phyloP scores from a whole-genome alignment of 1,140 invertebrate genomes.

The Aradophagus sp. region DNA sequence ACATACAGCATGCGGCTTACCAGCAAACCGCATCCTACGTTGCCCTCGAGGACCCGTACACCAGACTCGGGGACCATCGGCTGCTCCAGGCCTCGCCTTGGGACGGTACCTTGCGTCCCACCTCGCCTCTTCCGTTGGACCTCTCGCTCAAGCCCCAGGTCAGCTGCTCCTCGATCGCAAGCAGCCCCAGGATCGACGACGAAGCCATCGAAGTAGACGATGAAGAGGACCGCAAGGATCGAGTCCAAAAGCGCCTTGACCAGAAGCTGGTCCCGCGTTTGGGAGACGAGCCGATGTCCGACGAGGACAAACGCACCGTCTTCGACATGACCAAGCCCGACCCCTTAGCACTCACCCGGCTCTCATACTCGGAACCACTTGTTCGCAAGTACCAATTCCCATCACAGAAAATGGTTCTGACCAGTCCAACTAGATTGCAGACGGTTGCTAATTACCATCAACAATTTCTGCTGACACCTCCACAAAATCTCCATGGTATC shows the following conservation, averaged over 20 bases:
- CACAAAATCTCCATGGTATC: conserved; percentile 61
- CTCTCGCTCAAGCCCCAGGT: conserved; percentile 71
- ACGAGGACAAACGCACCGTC: conserved; percentile 15
- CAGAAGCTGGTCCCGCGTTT: not conserved
- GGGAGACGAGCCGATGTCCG: conserved; percentile 24
- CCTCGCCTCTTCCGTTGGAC: conserved; percentile 70
- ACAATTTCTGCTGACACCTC: conserved; percentile 63
- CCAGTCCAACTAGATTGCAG: conserved; percentile 56
- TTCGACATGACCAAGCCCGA: conserved; percentile 6
- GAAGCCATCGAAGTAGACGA: conserved; percentile 68
- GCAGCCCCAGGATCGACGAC: conserved; percentile 50
- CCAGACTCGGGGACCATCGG: conserved; percentile 43
- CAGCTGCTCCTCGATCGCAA: conserved; percentile 21
- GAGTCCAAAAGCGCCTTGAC: conserved; percentile 25
- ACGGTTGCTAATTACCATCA: conserved; percentile 59
- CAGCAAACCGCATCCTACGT: conserved; percentile 29
- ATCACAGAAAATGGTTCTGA: conserved; percentile 44
- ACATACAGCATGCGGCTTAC: conserved; percentile 59
- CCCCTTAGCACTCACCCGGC: not conserved
- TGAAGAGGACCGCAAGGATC: conserved; percentile 62
- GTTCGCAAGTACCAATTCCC: conserved; percentile 52
- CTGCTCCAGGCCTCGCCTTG: conserved; percentile 44
- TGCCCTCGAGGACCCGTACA: conserved; percentile 60
- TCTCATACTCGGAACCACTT: conserved; percentile 25
- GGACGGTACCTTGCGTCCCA: conserved; percentile 38